A percentile compares a stretch with the other conserved stretches of the same genome.
Evolutionary conservation across 2,888 invertebrate genomes (phyloP).

Genomic region (Campoplex capitator): DNA sequence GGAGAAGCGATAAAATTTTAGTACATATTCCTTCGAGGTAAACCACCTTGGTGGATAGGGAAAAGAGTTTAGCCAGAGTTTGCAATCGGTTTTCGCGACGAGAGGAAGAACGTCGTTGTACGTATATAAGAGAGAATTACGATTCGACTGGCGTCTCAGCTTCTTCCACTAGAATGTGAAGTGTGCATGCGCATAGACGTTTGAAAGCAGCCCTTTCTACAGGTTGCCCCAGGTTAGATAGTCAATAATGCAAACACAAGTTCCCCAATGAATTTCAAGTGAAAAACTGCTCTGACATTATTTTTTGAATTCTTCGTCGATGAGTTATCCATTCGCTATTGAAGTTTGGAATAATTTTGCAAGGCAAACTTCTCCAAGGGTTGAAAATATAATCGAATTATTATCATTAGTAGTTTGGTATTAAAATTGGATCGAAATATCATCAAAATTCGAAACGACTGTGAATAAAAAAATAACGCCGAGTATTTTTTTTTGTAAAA

Average conservation of each 20-base stretch:
- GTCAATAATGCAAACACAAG: background rate
- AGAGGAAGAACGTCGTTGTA: slow-evolving; percentile 22
- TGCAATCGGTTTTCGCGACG: slow-evolving; percentile 43
- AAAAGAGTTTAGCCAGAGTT: slow-evolving; percentile 49
- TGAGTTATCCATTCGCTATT: background rate
- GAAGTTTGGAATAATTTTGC: background rate
- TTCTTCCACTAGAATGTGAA: background rate
- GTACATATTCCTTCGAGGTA: slow-evolving; percentile 29
- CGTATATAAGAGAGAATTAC: slow-evolving; percentile 50
- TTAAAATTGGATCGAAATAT: background rate
- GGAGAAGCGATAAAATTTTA: slow-evolving; percentile 55
- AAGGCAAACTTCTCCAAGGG: background rate
- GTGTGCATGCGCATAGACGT: slow-evolving; percentile 25
- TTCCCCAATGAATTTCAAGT: background rate
- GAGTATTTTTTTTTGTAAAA: background rate
- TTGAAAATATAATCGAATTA: background rate
- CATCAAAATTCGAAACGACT: background rate
- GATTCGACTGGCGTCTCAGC: slow-evolving; percentile 56
- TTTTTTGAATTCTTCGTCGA: background rate
- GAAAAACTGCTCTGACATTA: background rate
- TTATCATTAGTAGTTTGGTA: background rate
- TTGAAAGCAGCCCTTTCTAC: slow-evolving; percentile 11
- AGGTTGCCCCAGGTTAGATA: background rate
- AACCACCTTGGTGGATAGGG: background rate
- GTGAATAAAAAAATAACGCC: background rate